These are phyloP conservation scores for Eptatretus burgeri DNA, from an alignment of 2,113 vertebrate genomes.

Conservation along the genomic window DNA sequence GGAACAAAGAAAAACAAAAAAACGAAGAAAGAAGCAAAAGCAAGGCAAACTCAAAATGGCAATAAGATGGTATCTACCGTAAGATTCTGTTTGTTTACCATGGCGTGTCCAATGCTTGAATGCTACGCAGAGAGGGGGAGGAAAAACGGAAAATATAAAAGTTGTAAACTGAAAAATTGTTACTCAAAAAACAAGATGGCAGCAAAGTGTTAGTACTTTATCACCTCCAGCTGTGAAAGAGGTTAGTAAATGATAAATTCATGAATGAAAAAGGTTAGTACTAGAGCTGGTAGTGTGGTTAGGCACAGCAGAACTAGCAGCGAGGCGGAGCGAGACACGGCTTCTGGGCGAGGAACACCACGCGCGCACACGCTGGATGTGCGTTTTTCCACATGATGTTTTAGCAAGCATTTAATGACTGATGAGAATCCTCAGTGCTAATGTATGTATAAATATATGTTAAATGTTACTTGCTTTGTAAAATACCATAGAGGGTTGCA, in stretches of 20 bases:
- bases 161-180: slow-evolving; percentile 99
- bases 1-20: neutral
- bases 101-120: slow-evolving; percentile 99
- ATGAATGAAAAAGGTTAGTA: slow-evolving; percentile 80
- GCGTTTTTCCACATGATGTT: no score
- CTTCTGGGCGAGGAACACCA: no score
- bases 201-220: slow-evolving; percentile 63
- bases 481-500: no score
- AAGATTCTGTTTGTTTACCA: slow-evolving; percentile 99
- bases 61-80: slow-evolving; percentile 99
- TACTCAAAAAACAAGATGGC: slow-evolving; percentile 43
- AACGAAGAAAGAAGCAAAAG: slow-evolving; percentile 21
- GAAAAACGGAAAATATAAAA: slow-evolving; percentile 99
- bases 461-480: no score
- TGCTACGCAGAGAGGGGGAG: slow-evolving; percentile 91
- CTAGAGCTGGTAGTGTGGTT: slow-evolving; percentile 29
- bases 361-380: no score
- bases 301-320: slow-evolving; percentile 12
- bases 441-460: no score
- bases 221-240: slow-evolving; percentile 27
- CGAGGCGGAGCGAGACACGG: no score
- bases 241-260: slow-evolving; percentile 83
- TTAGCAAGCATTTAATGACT: no score
- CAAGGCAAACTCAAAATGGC: slow-evolving; percentile 99
- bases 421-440: no score